Base-by-base conservation (phyloP, 2,888 invertebrate genomes). In the Deroplatys truncata region DNA sequence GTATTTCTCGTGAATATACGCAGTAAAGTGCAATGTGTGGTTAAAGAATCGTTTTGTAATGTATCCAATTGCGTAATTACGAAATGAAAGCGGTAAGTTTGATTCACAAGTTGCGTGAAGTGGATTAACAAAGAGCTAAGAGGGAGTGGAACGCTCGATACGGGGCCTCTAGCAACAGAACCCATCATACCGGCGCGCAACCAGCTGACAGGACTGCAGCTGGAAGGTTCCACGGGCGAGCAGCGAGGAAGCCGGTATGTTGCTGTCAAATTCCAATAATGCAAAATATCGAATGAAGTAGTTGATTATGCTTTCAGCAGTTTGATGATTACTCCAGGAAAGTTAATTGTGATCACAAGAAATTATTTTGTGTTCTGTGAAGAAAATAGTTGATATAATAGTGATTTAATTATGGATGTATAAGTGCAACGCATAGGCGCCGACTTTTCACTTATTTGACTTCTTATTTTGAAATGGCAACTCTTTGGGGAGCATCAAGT, bases 131-230 rank as follows among this genome's bases (percentile, higher is more conserved):
- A 89, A 88, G 85, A 88, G 88, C 89, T 88, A 88, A 88, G 85
- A 43, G 35, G 28, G 84, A 35, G 28, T n/a, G 31, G 35, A 83
- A 89, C 88, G 90, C 90, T 88, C 90, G 85, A 83, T 90, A 20
- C 84, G 88, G 90, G 90, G 90, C 90, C 90, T 86, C 88, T 90
- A 90, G 90, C 88, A 88, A 90, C 89, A 82, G 85, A 85, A 72
- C 49, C 85, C 84, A 85, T 85, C 89, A 72, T 87, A 87, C 87
- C 87, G 87, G 85, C 82, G 88, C 72, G 89, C 82, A 87, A 89
- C 89, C 89, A 89, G 89, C 89, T 89, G 89, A 89, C 89, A 84
- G 88, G 88, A 88, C 49, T 84, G 88, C 84, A 84, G 88, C 88
- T 88, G 72, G 88, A 88, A 88, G 88, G 20, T 84, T 88, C 88